Evolutionary conservation across 1,140 invertebrate species (phyloP), one percentile per base, ranked within the genome.

Genomic region (Drosophila burlai): DNA sequence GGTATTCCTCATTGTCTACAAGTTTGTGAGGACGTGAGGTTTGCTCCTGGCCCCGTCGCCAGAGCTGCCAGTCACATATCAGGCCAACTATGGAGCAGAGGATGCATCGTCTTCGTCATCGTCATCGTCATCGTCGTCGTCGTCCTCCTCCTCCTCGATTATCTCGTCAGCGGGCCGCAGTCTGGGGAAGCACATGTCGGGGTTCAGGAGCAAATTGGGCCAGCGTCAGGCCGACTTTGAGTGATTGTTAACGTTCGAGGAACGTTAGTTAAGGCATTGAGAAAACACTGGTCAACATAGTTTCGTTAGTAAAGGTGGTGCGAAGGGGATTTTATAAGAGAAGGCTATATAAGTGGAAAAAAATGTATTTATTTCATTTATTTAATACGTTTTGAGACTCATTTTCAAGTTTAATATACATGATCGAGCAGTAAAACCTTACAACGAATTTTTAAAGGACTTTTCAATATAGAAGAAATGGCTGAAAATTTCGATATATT

Each of bases 11-110:
- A 95, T 96, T 3, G 95, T 97, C 26, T 96, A 96, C 85, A 96
- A 96, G 86, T 96, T 96, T 82, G 95, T 96, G 79, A 94, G 95
- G 84, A 96, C 95, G 95, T 96, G 95, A 96, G 95, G 95, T 47
- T 96, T 95, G 94, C 94, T 96, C 92, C 93, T 96, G 94, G 95
- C 95, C 92, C 95, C 95, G 80, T 93, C 87, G 60, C 81, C 84
- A 84, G 92, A 93, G 71, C 91, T 87, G 60, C 76, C 89, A 72
- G 67, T 81, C 54, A 92, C 91, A 92, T 92, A 92, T 92, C 91
- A 92, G 71, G 81, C 81, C 71, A 74, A 82, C 57, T 92, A 75
- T 46, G 81, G 72, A 43, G n/a, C 52, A 60, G 84, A 78, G 49
- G 66, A 87, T 58, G 49, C 61, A 10, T 46, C 79, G 11, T 29